Conservation (phyloP, 2,797 vertebrate genomes). For the Anableps anableps region DNA sequence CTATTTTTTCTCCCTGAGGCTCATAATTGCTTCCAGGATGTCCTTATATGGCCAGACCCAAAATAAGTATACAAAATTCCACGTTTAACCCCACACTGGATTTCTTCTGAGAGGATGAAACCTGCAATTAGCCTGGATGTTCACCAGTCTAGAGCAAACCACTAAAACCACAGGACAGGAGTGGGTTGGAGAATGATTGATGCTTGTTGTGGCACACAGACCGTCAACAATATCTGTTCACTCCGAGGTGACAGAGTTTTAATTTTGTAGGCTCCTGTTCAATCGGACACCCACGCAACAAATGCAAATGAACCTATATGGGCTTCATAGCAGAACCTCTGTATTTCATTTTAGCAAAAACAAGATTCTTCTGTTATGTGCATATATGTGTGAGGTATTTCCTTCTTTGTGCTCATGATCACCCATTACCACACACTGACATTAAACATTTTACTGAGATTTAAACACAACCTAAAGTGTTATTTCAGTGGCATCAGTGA, state of each 20-base stretch:
- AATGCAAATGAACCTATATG: not conserved
- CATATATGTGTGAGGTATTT: not conserved
- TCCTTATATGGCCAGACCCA: constrained; percentile 70
- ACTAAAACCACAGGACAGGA: constrained; percentile 71
- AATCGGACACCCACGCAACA: not conserved
- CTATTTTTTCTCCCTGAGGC: constrained; percentile 35
- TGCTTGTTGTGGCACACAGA: constrained; percentile 57
- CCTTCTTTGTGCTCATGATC: not conserved
- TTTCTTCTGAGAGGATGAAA: constrained; percentile 65
- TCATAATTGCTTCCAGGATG: constrained; percentile 68
- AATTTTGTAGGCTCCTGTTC: constrained; percentile 8
- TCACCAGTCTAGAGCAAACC: constrained; percentile 68
- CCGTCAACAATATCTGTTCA: constrained; percentile 48
- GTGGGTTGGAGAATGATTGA: constrained; percentile 53
- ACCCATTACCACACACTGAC: not conserved
- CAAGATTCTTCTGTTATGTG: not conserved
- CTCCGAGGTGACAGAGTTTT: constrained; percentile 27
- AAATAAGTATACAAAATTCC: constrained; percentile 67
- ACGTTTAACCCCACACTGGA: constrained; percentile 71
- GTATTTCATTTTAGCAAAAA: not conserved
- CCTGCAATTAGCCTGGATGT: constrained; percentile 77
- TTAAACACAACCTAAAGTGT: not conserved
- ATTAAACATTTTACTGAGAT: not conserved
- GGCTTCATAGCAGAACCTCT: not conserved
- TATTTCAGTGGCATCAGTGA: not conserved